These are phyloP conservation scores for Paedocypris sp. DNA, from an alignment of 2,113 vertebrate species.

Conservation along the genomic window DNA sequence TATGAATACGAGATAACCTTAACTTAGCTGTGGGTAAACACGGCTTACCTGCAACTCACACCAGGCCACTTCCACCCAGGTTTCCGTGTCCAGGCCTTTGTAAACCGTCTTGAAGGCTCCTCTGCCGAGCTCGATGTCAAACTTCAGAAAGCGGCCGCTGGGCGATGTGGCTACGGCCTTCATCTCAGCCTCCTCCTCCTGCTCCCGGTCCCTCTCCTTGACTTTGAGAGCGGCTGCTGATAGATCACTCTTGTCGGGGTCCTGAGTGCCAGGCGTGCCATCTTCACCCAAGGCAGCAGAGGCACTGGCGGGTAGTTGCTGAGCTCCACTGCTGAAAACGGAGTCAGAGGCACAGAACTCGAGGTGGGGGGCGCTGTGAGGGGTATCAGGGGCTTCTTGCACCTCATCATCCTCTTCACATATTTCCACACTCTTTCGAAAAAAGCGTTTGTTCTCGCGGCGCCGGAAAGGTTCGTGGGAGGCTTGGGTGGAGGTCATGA, in stretches of 20 bases:
- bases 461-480: constrained; percentile 50
- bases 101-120: constrained; percentile 92
- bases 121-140: constrained; percentile 84
- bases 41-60: constrained; percentile 82
- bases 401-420: constrained; percentile 69
- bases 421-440: constrained; percentile 80
- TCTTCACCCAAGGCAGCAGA: constrained; percentile 42
- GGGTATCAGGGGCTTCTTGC: constrained; percentile 36
- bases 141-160: constrained; percentile 82
- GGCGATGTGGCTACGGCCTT: constrained; percentile 90
- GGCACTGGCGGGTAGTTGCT: constrained; percentile 41
- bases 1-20: neutral
- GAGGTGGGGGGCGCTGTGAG: constrained; percentile 51
- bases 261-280: constrained; percentile 35
- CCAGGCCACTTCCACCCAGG: constrained; percentile 93
- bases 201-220: constrained; percentile 68
- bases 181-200: constrained; percentile 89
- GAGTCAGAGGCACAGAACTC: constrained; percentile 52
- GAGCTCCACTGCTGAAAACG: constrained; percentile 47
- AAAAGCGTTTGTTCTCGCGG: constrained; percentile 74
- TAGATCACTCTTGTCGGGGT: constrained; percentile 42
- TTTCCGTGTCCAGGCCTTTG: constrained; percentile 88
- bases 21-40: neutral
- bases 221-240: constrained; percentile 41
- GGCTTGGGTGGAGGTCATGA: constrained; percentile 40